A percentile compares a stretch with the other conserved stretches of the same genome.
phyloP scores from a whole-genome alignment of 1,140 invertebrate species.

The Ostrea edulis region DNA sequence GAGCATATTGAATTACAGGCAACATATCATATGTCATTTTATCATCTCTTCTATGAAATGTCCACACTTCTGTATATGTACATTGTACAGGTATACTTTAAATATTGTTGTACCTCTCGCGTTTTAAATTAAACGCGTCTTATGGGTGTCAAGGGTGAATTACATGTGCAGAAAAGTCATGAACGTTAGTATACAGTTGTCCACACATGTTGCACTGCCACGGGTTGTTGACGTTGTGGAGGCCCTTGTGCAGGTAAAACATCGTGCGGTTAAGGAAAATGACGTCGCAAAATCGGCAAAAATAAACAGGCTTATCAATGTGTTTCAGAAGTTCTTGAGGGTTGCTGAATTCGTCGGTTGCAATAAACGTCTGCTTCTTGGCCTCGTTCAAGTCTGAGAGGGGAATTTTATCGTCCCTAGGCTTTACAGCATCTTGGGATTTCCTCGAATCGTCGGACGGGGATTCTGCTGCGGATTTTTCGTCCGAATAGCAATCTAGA shows the following conservation, averaged over 20 bases:
- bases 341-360: conserved; percentile 11
- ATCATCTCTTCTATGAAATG: too few species aligned
- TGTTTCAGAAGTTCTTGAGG: conserved; percentile 5
- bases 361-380: not conserved
- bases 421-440: not conserved
- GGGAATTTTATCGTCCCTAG: not conserved
- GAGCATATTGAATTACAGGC: too few species aligned
- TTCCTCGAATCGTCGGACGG: not conserved
- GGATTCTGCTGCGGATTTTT: not conserved
- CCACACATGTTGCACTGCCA: conserved; percentile 99
- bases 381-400: not conserved
- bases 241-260: conserved; percentile 97
- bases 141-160: conserved; percentile 64
- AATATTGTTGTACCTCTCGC: too few species aligned
- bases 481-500: not conserved
- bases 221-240: conserved; percentile 97
- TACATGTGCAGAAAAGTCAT: conserved; percentile 96
- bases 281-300: conserved; percentile 90
- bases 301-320: conserved; percentile 40
- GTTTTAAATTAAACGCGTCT: not conserved
- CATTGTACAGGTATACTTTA: too few species aligned
- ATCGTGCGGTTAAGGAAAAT: conserved; percentile 96
- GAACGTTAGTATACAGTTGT: conserved; percentile 93
- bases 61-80: too few species aligned
- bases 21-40: too few species aligned